Evolutionary conservation across 2,888 invertebrate genomes (phyloP).

Genomic region (Acheta domesticus): DNA sequence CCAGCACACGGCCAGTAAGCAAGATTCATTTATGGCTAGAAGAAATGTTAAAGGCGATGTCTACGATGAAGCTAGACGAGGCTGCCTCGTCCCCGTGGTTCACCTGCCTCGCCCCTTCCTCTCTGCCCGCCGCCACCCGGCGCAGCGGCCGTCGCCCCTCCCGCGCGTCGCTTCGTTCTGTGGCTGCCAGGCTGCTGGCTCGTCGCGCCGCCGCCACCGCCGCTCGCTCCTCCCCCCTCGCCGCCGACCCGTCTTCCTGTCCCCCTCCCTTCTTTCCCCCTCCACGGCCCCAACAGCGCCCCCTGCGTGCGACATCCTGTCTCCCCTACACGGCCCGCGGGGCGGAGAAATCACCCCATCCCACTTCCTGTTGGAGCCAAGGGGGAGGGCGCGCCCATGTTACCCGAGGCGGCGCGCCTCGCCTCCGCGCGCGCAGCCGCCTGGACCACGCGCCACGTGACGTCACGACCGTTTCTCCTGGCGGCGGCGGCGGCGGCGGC

Average conservation of each 20-base stretch:
- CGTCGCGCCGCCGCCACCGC: constrained; percentile 50
- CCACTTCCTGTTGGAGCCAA: constrained; percentile 38
- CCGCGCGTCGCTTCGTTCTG: too few relatives aligned
- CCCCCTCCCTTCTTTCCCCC: constrained; percentile 40
- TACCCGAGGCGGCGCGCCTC: constrained; percentile 22
- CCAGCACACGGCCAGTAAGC: too few relatives aligned
- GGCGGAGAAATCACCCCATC: constrained; percentile 50
- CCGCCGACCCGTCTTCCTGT: constrained; percentile 45
- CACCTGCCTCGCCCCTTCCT: too few relatives aligned
- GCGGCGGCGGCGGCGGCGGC: too few relatives aligned
- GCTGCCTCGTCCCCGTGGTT: too few relatives aligned
- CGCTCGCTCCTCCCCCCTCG: constrained; percentile 46
- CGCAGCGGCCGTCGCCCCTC: constrained; percentile 41
- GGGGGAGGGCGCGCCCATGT: constrained; percentile 33
- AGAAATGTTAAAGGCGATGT: too few relatives aligned
- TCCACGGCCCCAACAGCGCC: constrained; percentile 21
- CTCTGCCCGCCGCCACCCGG: constrained; percentile 41
- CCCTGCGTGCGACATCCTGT: constrained; percentile 34
- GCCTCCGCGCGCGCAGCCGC: background rate
- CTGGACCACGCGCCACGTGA: constrained; percentile 36
- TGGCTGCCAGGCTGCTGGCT: too few relatives aligned
- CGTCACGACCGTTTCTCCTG: constrained; percentile 33
- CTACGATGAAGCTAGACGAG: too few relatives aligned
- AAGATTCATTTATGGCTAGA: too few relatives aligned
- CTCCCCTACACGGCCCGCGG: constrained; percentile 45